Evolutionary conservation across 2,797 vertebrate genomes (phyloP), one percentile per base, ranked within the genome.

Genomic region (Prunella strophiata): DNA sequence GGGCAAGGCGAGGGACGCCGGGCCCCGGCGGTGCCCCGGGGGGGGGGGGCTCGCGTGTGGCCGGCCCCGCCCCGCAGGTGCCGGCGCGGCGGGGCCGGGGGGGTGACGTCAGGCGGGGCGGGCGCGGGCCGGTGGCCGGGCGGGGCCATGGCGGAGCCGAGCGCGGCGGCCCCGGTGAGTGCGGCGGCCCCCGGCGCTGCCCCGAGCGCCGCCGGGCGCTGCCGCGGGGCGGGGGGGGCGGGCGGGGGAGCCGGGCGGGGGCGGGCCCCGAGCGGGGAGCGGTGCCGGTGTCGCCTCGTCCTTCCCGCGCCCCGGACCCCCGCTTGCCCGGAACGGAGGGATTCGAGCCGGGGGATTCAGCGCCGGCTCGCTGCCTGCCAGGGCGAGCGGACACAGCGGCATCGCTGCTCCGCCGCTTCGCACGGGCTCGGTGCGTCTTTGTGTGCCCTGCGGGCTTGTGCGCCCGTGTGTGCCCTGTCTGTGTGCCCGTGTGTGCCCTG

Each of bases 101-200:
- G 79, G 67, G 55, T 82, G 89, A 87, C 90, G 84, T 91, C 90
- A 82, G 54, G 67, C 77, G 71, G 78, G 83, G 83, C 83, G 83
- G 89, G 83, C 45, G 42, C 71, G 89, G 76, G 78, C 90, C 90
- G 90, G 90, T 54, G n/a, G 73, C 61, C 58, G 73, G 75, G 29
- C n/a, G n/a, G 67, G 36, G 77, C 86, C 43, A 36, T 72, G 88
- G 80, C 80, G 66, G 80, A 88, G 52, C 76, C 51, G 38, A 43
- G 58, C 45, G 55, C 45, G 57, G 72, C 72, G 38, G 59, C 23
- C 23, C 76, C 52, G 85, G 76, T 79, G 48, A 73, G 72, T 48
- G 72, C 45, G 72, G 72, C 55, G 55, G 51, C n/a, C 38, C 68
- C 38, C 51, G 70, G 52, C 30, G 70, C 68, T 71, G n/a, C 13